These are phyloP conservation scores for Epinephelus moara DNA, from an alignment of 2,113 vertebrate genomes.

Conservation along the genomic window DNA sequence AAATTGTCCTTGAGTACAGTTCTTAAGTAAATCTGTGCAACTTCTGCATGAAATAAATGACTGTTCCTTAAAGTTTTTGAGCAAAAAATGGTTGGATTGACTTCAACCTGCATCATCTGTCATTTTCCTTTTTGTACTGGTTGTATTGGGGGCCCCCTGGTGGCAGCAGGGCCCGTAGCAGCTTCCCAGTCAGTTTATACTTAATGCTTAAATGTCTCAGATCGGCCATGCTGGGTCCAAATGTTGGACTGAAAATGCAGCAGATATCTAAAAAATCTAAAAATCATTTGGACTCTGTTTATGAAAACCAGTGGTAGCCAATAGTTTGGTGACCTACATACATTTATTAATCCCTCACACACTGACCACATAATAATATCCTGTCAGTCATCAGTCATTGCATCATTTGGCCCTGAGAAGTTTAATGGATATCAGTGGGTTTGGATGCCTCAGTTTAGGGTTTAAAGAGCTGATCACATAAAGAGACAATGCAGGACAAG, in stretches of 20 bases:
- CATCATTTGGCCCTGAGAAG: slow-evolving; percentile 11
- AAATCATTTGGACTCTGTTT: not conserved
- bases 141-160: slow-evolving; percentile 21
- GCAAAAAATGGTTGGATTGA: not conserved
- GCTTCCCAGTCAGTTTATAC: not conserved
- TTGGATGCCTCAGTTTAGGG: slow-evolving; percentile 8
- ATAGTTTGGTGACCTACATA: slow-evolving; percentile 44
- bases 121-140: not conserved
- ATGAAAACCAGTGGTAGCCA: not conserved
- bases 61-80: not conserved
- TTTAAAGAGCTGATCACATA: not conserved
- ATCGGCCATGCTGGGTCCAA: not conserved
- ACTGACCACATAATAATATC: slow-evolving; percentile 34
- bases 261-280: not conserved
- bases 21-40: too few species aligned
- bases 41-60: too few species aligned
- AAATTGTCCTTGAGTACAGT: too few species aligned
- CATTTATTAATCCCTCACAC: slow-evolving; percentile 18
- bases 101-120: not conserved
- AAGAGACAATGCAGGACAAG: not conserved
- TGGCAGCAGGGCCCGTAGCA: not conserved
- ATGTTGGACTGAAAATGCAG: not conserved
- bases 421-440: slow-evolving; percentile 13
- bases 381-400: slow-evolving; percentile 20
- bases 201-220: too few species aligned